Percentiles rank a stretch among this genome's conserved stretches.
Conservation (phyloP, 2,797 vertebrate species). For the Micromesistius poutassou region DNA sequence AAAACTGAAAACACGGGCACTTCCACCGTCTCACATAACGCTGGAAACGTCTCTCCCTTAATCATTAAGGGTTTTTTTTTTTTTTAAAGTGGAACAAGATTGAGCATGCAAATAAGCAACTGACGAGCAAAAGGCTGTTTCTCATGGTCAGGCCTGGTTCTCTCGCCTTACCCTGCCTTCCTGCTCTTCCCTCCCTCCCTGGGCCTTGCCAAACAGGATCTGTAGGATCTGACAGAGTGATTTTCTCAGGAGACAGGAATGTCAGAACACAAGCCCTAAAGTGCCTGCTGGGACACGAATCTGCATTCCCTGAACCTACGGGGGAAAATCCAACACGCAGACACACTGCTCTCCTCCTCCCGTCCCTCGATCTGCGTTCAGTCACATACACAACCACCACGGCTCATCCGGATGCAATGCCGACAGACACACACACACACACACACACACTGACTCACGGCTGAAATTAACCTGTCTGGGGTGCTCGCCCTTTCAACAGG, state of each 20-base stretch:
- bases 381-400: background rate
- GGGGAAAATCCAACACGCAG: conserved; percentile 50
- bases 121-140: conserved; percentile 59
- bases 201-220: conserved; percentile 78
- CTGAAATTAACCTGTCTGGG: conserved; percentile 52
- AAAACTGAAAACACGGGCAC: background rate
- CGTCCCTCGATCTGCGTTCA: conserved; percentile 7
- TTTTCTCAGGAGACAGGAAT: conserved; percentile 80
- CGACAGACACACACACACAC: background rate
- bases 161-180: conserved; percentile 60
- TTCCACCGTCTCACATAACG: background rate
- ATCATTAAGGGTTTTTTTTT: conserved; percentile 32
- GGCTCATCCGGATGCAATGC: conserved; percentile 39
- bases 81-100: conserved; percentile 65
- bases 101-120: conserved; percentile 72
- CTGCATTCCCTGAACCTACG: conserved; percentile 57
- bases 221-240: conserved; percentile 74
- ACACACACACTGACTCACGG: conserved; percentile 65
- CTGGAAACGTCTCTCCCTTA: conserved; percentile 11
- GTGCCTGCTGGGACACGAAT: conserved; percentile 68
- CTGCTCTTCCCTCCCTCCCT: conserved; percentile 65
- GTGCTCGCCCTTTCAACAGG: conserved; percentile 19
- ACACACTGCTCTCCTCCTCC: conserved; percentile 36
- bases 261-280: conserved; percentile 58
- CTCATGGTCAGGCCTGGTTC: conserved; percentile 64